Percentiles rank a stretch among this genome's conserved stretches.
Conservation (phyloP, 2,797 vertebrate species). For the Heterohyrax brucei region DNA sequence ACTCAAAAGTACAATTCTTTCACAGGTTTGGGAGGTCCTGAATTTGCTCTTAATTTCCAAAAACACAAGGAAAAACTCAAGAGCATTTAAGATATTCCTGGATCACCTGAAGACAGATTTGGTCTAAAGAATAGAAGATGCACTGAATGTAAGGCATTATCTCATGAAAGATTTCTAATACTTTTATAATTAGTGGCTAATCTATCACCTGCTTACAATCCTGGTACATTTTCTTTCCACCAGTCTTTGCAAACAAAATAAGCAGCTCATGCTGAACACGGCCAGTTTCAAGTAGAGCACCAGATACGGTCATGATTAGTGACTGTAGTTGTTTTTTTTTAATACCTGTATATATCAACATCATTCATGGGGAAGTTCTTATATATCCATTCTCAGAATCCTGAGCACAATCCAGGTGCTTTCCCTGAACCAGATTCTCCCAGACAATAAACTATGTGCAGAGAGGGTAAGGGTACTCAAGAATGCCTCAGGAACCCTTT, state of each 20-base stretch:
- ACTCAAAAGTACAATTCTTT: neutral
- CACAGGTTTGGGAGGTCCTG: no score
- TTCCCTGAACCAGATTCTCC: neutral
- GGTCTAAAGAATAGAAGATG: neutral
- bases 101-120: neutral
- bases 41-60: neutral
- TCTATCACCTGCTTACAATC: neutral
- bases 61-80: neutral
- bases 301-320: accelerated
- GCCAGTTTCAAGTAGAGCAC: no score
- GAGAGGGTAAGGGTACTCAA: accelerated
- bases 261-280: accelerated
- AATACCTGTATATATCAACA: no score
- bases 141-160: accelerated
- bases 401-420: neutral
- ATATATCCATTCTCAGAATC: no score
- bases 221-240: neutral
- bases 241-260: neutral
- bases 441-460: accelerated
- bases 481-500: neutral
- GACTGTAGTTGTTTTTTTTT: no score
- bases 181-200: neutral
- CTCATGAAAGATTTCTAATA: neutral
- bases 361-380: no score
- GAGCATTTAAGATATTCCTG: neutral